Conservation (phyloP, 2,888 invertebrate genomes). For the Incurvaria masculella region DNA sequence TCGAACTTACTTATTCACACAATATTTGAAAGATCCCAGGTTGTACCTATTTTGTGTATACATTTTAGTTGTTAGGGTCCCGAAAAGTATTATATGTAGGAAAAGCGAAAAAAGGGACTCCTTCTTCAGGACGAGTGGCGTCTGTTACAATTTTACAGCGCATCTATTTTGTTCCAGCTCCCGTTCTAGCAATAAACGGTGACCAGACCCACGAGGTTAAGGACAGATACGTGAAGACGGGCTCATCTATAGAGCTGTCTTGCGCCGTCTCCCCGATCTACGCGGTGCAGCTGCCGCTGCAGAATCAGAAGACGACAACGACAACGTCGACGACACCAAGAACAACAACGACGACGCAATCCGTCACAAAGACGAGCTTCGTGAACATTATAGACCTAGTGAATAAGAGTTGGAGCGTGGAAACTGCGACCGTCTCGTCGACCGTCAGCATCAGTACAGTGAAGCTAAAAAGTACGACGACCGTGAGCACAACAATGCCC, state of each 20-base stretch:
- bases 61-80: too few species aligned
- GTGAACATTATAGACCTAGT: constrained; percentile 51
- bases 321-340: constrained; percentile 28
- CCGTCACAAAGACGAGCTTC: constrained; percentile 43
- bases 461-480: constrained; percentile 31
- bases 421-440: constrained; percentile 43
- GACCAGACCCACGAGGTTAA: constrained; percentile 67
- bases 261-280: constrained; percentile 54
- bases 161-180: constrained; percentile 61
- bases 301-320: constrained; percentile 16
- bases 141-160: too few species aligned
- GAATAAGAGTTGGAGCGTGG: constrained; percentile 53
- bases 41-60: too few species aligned
- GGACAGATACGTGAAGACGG: constrained; percentile 71
- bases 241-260: constrained; percentile 68
- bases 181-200: constrained; percentile 67
- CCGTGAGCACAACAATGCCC: constrained; percentile 26
- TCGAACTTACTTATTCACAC: too few species aligned
- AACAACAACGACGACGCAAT: constrained; percentile 28
- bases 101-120: too few species aligned
- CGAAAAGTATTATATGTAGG: too few species aligned
- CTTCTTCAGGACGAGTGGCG: too few species aligned
- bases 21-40: too few species aligned
- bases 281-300: constrained; percentile 22
- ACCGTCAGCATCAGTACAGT: constrained; percentile 46